Percentiles rank a stretch among this genome's conserved stretches.
Evolutionary conservation across 2,113 vertebrate species (phyloP).

Genomic region (Myotis davidii): DNA sequence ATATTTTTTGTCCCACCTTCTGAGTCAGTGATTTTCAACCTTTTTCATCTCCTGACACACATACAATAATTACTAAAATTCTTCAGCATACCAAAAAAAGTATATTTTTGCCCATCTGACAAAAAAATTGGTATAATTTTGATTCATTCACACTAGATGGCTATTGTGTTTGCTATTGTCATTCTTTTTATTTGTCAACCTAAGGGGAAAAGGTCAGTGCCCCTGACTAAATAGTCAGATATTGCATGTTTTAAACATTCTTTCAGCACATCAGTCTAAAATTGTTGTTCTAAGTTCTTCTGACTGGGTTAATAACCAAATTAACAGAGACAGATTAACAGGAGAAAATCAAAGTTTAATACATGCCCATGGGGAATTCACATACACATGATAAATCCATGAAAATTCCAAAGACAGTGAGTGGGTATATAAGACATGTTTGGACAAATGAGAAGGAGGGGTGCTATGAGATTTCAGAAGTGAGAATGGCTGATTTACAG

Average conservation of each 20-base stretch:
- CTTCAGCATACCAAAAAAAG: not conserved
- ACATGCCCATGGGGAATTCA: not conserved
- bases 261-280: not conserved
- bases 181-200: not conserved
- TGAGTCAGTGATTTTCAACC: not conserved
- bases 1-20: not conserved
- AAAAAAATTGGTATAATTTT: not conserved
- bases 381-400: not conserved
- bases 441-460: not conserved
- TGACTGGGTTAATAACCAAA: not conserved
- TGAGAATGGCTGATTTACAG: not conserved
- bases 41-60: not conserved
- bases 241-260: not conserved
- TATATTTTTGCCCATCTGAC: not conserved
- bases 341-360: not conserved
- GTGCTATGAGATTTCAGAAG: not conserved
- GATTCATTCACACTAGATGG: not conserved
- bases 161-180: not conserved
- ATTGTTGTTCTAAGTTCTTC: not conserved
- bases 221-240: not conserved
- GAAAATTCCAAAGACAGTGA: not conserved
- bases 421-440: not conserved
- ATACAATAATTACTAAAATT: not conserved
- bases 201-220: not conserved
- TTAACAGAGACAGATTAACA: not conserved